These are phyloP conservation scores for Opisthocomus hoazin DNA, from an alignment of 2,113 vertebrate genomes.

Conservation along the genomic window DNA sequence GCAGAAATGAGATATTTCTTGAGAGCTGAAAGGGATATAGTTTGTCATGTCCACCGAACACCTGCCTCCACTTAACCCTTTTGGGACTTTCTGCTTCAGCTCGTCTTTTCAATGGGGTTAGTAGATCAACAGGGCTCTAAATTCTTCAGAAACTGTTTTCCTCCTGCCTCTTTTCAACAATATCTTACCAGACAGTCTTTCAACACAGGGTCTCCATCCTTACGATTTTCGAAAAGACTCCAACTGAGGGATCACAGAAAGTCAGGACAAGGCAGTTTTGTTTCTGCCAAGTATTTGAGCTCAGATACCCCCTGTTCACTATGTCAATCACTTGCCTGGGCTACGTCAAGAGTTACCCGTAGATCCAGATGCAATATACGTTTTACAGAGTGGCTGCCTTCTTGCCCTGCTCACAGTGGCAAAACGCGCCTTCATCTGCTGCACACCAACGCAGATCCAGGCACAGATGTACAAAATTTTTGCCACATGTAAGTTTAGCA, in stretches of 20 bases:
- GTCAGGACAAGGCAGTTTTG: constrained; percentile 50
- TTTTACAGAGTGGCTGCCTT: constrained; percentile 42
- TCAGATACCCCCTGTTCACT: constrained; percentile 20
- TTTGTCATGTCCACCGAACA: constrained; percentile 55
- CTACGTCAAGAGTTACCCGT: constrained; percentile 69
- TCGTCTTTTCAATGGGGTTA: constrained; percentile 72
- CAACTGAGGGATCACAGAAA: constrained; percentile 57
- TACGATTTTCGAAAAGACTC: constrained; percentile 61
- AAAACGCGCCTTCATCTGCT: neutral
- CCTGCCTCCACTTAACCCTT: constrained; percentile 81
- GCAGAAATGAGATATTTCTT: constrained; percentile 36
- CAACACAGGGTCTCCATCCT: constrained; percentile 54
- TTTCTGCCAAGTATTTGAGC: constrained; percentile 22
- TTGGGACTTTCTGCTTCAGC: constrained; percentile 80
- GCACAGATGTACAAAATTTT: neutral
- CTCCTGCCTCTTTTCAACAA: constrained; percentile 20
- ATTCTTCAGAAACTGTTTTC: constrained; percentile 49
- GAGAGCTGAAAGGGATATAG: neutral
- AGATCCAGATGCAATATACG: constrained; percentile 59
- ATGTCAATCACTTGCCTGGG: constrained; percentile 67
- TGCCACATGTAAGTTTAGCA: neutral
- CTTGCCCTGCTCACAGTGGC: neutral
- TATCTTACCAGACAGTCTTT: constrained; percentile 66
- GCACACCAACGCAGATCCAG: neutral
- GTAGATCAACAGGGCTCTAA: constrained; percentile 50